Percentiles rank a stretch among this genome's conserved stretches.
Evolutionary conservation across 2,113 vertebrate genomes (phyloP).

Genomic region (Macquaria ambigua): DNA sequence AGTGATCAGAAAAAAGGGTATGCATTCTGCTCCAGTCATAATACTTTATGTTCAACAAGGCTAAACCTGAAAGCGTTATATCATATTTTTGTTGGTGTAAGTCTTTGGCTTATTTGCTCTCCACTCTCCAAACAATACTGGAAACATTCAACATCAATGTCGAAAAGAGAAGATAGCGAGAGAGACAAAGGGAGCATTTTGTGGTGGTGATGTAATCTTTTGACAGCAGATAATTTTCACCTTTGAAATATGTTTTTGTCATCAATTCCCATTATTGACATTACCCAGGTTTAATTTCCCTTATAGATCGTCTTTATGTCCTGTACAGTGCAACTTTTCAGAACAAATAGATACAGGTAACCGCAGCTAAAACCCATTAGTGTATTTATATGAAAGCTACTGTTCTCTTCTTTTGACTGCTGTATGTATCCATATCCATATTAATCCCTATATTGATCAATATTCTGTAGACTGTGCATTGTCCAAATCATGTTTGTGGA

Average conservation of each 20-base stretch:
- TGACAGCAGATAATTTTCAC: too few species aligned
- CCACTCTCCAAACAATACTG: background rate
- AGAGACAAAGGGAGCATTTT: background rate
- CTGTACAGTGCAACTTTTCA: background rate
- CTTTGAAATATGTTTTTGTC: background rate
- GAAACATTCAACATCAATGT: background rate
- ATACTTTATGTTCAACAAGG: background rate
- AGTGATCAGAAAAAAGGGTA: background rate
- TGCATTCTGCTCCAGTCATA: background rate
- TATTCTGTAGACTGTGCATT: background rate
- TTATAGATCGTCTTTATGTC: background rate
- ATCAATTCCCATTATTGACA: background rate
- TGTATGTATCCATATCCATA: background rate
- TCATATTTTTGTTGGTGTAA: background rate
- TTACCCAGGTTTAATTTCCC: background rate
- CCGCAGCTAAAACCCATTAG: background rate
- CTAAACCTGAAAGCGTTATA: too few species aligned
- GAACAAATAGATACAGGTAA: background rate
- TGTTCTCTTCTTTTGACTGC: background rate
- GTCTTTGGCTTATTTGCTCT: background rate
- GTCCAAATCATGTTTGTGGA: conserved; percentile 25
- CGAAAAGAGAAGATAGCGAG: background rate
- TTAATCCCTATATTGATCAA: background rate
- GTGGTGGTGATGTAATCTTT: background rate
- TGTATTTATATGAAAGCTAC: background rate